Evolutionary conservation across 2,888 invertebrate genomes (phyloP), one percentile per base, ranked within the genome.

Genomic region (Linnaemya tessellans): DNA sequence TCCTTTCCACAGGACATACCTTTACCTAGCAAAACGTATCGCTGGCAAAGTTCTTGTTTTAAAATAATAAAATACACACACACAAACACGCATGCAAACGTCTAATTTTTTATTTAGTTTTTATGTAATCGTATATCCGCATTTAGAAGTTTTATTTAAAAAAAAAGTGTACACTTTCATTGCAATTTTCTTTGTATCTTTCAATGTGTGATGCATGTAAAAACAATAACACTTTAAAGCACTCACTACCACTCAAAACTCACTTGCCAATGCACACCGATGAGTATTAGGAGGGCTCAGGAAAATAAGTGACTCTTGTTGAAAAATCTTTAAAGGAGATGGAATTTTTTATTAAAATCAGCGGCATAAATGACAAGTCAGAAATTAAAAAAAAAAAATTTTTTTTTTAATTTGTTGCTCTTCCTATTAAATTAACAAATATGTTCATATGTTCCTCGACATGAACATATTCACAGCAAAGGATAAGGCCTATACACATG

Each of bases 141-240:
- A 49, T 49, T 49, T 49, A 49, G 49, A 49, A 49, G 49, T 18
- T 49, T 49, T n/a, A n/a, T n/a, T 30, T 49, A 15, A 1, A 18
- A 15, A 46, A 65, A 65, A 46, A 15, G 11, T 22, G 13, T 43
- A 54, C 46, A 67, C 20, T 49, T 74, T 22, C 67, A 62, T 74
- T 60, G 60, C 8, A 11, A 68, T 60, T 74, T 67, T 58, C 11
- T 22, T 15, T 2, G 2, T 9, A 1, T 2, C 62, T n/a, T 22
- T 43, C 13, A 70, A 60, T 67, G 43, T 74, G 51, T 49, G 73
- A 46, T 15, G 38, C 49, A 77, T 77, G 81, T 46, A 70, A 70
- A 77, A 70, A 65, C 58, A 82, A 71, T 77, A 82, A 77, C 77
- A 82, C 65, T 82, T 82, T 70, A 65, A 77, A 77, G 51, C 41